Evolutionary conservation across 2,888 invertebrate genomes (phyloP).

Genomic region (Graphium colonna): DNA sequence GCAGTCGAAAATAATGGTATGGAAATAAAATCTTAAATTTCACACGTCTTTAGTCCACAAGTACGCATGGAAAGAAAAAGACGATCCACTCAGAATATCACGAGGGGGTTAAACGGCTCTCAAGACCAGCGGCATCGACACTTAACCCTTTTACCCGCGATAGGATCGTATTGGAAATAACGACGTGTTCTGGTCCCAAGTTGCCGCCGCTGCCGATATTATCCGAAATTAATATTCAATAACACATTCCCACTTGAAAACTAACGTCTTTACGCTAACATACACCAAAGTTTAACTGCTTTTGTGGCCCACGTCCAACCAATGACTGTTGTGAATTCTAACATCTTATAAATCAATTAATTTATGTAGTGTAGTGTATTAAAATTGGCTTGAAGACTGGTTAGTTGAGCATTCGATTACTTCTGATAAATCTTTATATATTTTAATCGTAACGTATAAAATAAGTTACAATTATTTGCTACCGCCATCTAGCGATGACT

Average conservation of each 20-base stretch:
- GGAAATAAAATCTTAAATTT: too few relatives aligned
- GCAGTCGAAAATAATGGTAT: too few relatives aligned
- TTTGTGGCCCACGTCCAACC: background rate
- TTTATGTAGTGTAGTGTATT: background rate
- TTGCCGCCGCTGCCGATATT: conserved; percentile 8
- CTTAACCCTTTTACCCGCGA: conserved; percentile 27
- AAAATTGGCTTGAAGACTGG: background rate
- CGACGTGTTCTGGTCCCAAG: conserved; percentile 16
- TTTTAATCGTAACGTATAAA: too few relatives aligned
- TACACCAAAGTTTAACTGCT: background rate
- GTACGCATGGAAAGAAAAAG: background rate
- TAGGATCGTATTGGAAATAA: conserved; percentile 26
- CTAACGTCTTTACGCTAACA: background rate
- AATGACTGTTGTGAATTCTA: too few relatives aligned
- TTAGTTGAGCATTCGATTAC: too few relatives aligned
- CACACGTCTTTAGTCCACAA: too few relatives aligned
- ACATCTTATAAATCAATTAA: too few relatives aligned
- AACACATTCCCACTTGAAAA: conserved; percentile 6
- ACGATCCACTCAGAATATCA: conserved; percentile 24
- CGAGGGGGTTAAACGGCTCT: conserved; percentile 32
- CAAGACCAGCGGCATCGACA: conserved; percentile 24
- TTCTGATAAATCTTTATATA: too few relatives aligned
- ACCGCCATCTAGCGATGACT: too few relatives aligned
- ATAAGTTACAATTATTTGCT: too few relatives aligned
- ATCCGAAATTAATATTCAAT: conserved; percentile 15